Base-by-base conservation (phyloP, 1,140 invertebrate genomes). In the Rhysida immarginata region DNA sequence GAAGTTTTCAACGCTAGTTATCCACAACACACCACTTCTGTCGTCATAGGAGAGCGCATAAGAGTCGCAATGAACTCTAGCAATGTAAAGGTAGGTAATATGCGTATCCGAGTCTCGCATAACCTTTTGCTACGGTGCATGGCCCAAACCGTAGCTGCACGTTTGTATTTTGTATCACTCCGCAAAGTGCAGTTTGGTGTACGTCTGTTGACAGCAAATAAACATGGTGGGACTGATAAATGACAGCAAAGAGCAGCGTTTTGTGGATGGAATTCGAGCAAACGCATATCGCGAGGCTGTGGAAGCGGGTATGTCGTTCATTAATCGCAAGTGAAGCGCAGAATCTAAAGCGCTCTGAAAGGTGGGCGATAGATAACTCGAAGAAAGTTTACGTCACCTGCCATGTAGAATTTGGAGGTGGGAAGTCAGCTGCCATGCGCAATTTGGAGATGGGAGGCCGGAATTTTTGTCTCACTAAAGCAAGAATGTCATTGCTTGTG, bases 311-410 rank as follows among this genome's bases (percentile, higher is more conserved):
- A 20, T 20, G 44, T 11, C 44, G 8, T 46, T 46, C 20, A 46
- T 46, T 20, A 46, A 46, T 46, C 18, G 44, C 44, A 52, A 52
- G 21, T 52, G 50, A 5, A 26, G 26, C 25, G 50, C 50, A 5
- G 21, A 52, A n/a, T 27, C 25, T 52, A 16, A 5, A 52, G 13
- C 50, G 23, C 5, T 35, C 5, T 8, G 25, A 26, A 11, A 35
- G 20, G n/a, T 52, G 50, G 50, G 50, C 25, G 5, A 52, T 5
- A 5, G 50, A 25, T 5, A 52, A 52, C 25, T 52, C 11, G 8
- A 52, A 52, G 16, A 52, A 52, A 20, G 27, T 5, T 26, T 35
- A 26, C 25, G 50, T 27, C 5, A 35, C 26, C 24, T 52, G 50
- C 50, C 5, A 26, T 5, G 20, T 24, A 8, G 27, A 52, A 52